phyloP scores from a whole-genome alignment of 2,113 vertebrate species.

The Collichthys lucidus region DNA sequence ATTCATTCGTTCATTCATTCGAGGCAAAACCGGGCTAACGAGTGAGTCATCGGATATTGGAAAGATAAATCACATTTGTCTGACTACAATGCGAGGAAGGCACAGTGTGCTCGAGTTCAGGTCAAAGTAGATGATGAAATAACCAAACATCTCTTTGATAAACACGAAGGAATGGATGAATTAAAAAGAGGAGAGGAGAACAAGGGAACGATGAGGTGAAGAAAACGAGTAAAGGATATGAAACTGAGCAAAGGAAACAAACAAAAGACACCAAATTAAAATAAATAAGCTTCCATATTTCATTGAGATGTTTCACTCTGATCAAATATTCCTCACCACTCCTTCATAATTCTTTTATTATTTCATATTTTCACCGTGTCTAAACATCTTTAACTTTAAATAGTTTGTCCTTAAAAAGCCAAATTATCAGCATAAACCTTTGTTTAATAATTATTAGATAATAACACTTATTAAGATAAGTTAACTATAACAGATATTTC shows the following conservation, averaged over 20 bases:
- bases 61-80: neutral
- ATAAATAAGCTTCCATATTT: too few species aligned
- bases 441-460: too few species aligned
- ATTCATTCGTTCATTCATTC: conserved; percentile 8
- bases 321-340: too few species aligned
- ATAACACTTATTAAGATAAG: too few species aligned
- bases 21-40: neutral
- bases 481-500: too few species aligned
- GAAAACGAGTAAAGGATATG: neutral
- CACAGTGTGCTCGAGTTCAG: neutral
- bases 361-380: too few species aligned
- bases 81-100: conserved; percentile 40
- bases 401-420: too few species aligned
- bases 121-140: neutral
- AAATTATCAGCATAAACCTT: too few species aligned
- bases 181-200: neutral
- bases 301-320: too few species aligned
- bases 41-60: conserved; percentile 43
- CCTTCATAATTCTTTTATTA: too few species aligned
- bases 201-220: too few species aligned
- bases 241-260: neutral
- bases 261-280: neutral
- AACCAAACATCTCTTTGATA: neutral
- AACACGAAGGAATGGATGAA: neutral
- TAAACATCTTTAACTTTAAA: too few species aligned